Conservation (phyloP, 2,888 invertebrate genomes). For the Drosophila mayaguana region DNA sequence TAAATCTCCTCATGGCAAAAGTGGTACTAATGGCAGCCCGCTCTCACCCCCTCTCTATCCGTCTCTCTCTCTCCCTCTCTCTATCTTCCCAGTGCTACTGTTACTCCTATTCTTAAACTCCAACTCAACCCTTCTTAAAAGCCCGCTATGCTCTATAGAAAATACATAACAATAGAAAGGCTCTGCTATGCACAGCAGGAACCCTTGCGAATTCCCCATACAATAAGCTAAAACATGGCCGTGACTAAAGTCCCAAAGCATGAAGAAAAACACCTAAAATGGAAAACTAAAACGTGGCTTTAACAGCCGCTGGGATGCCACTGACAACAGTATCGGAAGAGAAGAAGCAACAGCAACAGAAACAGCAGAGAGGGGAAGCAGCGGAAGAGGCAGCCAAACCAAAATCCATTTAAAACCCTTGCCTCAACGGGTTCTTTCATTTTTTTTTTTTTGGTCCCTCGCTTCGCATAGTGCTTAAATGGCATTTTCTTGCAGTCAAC, state of each 20-base stretch:
- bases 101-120: neutral
- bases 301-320: constrained; percentile 57
- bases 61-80: constrained; percentile 38
- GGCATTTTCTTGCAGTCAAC: constrained; percentile 66
- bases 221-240: constrained; percentile 71
- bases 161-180: constrained; percentile 65
- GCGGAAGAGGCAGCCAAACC: constrained; percentile 28
- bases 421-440: constrained; percentile 39
- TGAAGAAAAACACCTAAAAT: constrained; percentile 66
- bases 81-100: constrained; percentile 22
- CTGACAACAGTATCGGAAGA: constrained; percentile 49
- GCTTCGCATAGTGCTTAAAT: constrained; percentile 64
- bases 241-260: constrained; percentile 58
- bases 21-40: constrained; percentile 68
- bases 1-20: constrained; percentile 76
- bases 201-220: constrained; percentile 67
- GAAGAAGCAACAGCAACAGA: constrained; percentile 1
- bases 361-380: neutral
- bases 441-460: constrained; percentile 16
- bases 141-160: constrained; percentile 59
- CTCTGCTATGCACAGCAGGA: constrained; percentile 27
- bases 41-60: neutral
- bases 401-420: constrained; percentile 75
- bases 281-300: constrained; percentile 74
- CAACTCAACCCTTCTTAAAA: constrained; percentile 34